Evolutionary conservation across 2,888 invertebrate genomes (phyloP).

Genomic region (Congeria kusceri): DNA sequence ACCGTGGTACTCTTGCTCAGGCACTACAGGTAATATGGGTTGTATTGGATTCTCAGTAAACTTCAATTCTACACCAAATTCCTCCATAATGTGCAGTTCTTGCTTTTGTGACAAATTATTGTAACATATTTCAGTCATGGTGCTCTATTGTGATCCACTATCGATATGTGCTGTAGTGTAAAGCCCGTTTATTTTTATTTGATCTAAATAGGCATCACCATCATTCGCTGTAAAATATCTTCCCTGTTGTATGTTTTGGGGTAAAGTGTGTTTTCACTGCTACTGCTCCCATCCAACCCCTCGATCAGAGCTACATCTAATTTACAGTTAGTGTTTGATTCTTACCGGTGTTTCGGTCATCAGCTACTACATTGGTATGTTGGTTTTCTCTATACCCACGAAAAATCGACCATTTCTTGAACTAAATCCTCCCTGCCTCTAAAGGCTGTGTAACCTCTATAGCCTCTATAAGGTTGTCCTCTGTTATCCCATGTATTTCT

Average conservation of each 20-base stretch:
- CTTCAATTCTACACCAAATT: neutral
- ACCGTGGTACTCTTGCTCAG: neutral
- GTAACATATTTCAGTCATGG: constrained; percentile 3
- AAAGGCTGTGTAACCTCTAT: neutral
- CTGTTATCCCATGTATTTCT: too few species aligned
- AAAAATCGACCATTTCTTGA: neutral
- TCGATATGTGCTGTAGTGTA: constrained; percentile 8
- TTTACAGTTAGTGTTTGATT: neutral
- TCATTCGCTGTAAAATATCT: neutral
- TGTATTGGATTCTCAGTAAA: neutral
- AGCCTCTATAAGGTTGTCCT: neutral
- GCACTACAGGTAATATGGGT: constrained; percentile 11
- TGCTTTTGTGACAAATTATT: neutral
- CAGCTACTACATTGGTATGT: neutral
- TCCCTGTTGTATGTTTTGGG: neutral
- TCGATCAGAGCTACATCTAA: too few species aligned
- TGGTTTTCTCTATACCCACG: neutral
- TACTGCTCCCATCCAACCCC: neutral
- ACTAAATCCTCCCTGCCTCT: neutral
- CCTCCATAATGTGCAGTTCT: neutral
- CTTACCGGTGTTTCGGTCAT: neutral
- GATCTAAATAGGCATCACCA: neutral
- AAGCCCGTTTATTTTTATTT: neutral
- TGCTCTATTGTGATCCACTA: constrained; percentile 8
- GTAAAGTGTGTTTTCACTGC: neutral